phyloP scores from a whole-genome alignment of 2,113 vertebrate genomes.

The Archocentrus centrarchus region DNA sequence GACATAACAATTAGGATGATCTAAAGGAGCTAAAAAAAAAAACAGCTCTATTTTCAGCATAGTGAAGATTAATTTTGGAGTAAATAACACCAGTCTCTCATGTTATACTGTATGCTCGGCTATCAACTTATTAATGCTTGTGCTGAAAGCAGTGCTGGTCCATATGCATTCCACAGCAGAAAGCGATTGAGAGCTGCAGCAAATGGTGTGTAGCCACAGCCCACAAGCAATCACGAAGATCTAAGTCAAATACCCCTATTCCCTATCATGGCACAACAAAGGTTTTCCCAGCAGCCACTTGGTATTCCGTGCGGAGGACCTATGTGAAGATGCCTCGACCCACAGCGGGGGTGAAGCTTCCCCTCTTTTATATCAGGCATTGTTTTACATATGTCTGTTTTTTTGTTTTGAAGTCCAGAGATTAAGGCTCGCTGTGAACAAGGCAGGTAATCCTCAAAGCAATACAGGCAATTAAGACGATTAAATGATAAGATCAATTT shows the following conservation, averaged over 20 bases:
- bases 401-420: slow-evolving; percentile 76
- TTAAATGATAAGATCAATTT: slow-evolving; percentile 62
- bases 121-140: slow-evolving; percentile 35
- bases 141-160: slow-evolving; percentile 25
- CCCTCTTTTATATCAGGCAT: slow-evolving; percentile 55
- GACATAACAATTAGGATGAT: background rate
- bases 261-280: slow-evolving; percentile 75
- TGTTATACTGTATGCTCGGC: background rate
- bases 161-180: slow-evolving; percentile 39
- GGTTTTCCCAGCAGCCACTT: slow-evolving; percentile 78
- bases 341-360: slow-evolving; percentile 45
- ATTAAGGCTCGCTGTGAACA: slow-evolving; percentile 58
- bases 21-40: background rate
- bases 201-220: slow-evolving; percentile 59
- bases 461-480: slow-evolving; percentile 69
- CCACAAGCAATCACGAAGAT: slow-evolving; percentile 71
- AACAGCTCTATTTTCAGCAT: background rate
- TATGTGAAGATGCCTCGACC: slow-evolving; percentile 62
- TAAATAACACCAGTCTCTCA: background rate
- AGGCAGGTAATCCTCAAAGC: slow-evolving; percentile 68
- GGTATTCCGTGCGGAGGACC: slow-evolving; percentile 73
- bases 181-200: slow-evolving; percentile 32
- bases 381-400: slow-evolving; percentile 72
- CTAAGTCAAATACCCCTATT: slow-evolving; percentile 82
- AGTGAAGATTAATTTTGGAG: background rate